Conservation (phyloP, 2,113 vertebrate species). For the Daboia siamensis region DNA sequence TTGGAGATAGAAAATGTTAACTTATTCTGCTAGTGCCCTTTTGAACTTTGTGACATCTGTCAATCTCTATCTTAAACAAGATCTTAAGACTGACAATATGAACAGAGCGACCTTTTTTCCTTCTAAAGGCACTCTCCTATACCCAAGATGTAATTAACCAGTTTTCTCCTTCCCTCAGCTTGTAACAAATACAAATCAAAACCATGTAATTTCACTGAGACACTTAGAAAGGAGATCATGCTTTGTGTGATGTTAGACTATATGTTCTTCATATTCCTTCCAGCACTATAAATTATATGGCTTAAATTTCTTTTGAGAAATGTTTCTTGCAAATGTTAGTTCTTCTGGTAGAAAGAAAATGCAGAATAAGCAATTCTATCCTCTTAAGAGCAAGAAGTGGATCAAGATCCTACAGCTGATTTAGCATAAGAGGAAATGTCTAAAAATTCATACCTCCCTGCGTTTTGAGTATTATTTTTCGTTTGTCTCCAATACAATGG, state of each 20-base stretch:
- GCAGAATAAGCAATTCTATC: slow-evolving; percentile 72
- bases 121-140: not conserved
- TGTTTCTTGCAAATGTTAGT: slow-evolving; percentile 64
- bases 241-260: slow-evolving; percentile 3
- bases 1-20: not conserved
- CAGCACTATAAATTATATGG: slow-evolving; percentile 13
- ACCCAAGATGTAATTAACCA: not conserved
- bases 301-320: slow-evolving; percentile 52
- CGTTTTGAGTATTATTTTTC: slow-evolving; percentile 75
- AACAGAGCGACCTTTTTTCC: slow-evolving; percentile 46
- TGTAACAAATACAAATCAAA: not conserved
- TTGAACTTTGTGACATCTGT: slow-evolving; percentile 51
- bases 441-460: slow-evolving; percentile 75
- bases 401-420: slow-evolving; percentile 72
- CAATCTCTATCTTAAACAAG: slow-evolving; percentile 51
- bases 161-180: not conserved
- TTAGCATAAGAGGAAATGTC: slow-evolving; percentile 74
- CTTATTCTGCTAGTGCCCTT: slow-evolving; percentile 33
- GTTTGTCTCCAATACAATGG: slow-evolving; percentile 73
- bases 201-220: not conserved
- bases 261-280: slow-evolving; percentile 13
- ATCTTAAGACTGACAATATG: slow-evolving; percentile 53
- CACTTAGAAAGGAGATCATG: not conserved
- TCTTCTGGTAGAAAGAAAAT: slow-evolving; percentile 68
- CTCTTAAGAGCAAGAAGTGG: slow-evolving; percentile 73